Percentiles rank a stretch among this genome's conserved stretches.
phyloP scores from a whole-genome alignment of 2,113 vertebrate species.

The Daphoenositta chrysoptera region DNA sequence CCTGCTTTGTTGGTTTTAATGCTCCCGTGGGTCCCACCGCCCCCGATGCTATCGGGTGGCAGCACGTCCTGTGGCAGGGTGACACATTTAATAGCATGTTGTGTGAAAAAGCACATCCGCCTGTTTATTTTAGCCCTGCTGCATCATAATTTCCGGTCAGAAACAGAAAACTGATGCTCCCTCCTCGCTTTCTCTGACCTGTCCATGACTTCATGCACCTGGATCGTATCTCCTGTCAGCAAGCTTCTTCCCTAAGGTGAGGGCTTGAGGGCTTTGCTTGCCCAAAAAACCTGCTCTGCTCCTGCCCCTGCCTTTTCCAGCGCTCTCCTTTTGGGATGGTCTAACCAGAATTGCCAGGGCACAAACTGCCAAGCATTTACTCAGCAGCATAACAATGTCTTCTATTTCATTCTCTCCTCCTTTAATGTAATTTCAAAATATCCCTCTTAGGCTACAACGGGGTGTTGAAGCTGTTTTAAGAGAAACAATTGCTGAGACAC shows the following conservation, averaged over 20 bases:
- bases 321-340: accelerated
- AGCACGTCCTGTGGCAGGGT: neutral
- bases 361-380: neutral
- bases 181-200: neutral
- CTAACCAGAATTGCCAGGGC: neutral
- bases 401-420: neutral
- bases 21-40: neutral
- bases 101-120: neutral
- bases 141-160: slow-evolving; percentile 1
- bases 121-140: slow-evolving; percentile 25
- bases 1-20: neutral
- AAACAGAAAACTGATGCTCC: neutral
- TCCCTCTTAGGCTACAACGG: accelerated
- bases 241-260: neutral
- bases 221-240: neutral
- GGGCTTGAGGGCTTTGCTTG: accelerated
- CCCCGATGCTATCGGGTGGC: accelerated
- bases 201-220: neutral
- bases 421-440: neutral
- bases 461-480: neutral
- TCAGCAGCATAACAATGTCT: accelerated
- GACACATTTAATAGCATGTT: neutral
- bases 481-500: neutral
- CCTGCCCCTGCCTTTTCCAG: neutral
- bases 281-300: neutral